phyloP scores from a whole-genome alignment of 2,797 vertebrate genomes.

The Threskiornis aethiopicus region DNA sequence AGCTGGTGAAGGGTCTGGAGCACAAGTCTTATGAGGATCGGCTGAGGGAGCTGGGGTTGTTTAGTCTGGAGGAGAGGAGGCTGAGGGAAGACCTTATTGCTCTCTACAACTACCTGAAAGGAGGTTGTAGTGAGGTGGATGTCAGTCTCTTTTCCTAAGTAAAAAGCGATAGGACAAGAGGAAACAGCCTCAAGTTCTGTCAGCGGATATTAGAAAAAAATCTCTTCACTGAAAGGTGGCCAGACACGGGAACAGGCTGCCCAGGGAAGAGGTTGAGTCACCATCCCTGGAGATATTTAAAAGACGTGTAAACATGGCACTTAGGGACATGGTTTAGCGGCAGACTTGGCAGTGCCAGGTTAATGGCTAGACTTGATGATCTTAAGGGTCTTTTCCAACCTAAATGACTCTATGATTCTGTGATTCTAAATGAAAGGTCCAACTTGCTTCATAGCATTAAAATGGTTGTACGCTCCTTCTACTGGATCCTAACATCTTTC shows the following conservation, averaged over 20 bases:
- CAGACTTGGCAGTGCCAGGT: not conserved
- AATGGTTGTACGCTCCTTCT: not conserved
- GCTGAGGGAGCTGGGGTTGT: not conserved
- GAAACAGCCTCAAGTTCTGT: not conserved
- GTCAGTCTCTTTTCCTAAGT: not conserved
- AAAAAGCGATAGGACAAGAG: not conserved
- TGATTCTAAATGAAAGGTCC: not conserved
- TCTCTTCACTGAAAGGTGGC: not conserved
- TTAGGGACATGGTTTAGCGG: not conserved
- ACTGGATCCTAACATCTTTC: not conserved
- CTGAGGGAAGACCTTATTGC: rapidly evolving
- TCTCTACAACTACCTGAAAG: not conserved
- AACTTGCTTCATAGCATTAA: not conserved
- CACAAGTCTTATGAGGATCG: rapidly evolving
- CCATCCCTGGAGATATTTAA: not conserved
- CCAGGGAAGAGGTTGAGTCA: not conserved
- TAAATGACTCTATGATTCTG: not conserved
- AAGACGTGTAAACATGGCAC: rapidly evolving
- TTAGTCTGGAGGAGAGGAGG: not conserved
- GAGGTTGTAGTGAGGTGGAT: not conserved
- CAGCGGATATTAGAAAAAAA: not conserved
- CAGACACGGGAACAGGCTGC: not conserved
- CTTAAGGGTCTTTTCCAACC: not conserved
- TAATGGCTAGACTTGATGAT: rapidly evolving
- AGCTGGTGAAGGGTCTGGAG: not conserved